Base-by-base conservation (phyloP, 2,797 vertebrate genomes). In the Etheostoma perlongum region DNA sequence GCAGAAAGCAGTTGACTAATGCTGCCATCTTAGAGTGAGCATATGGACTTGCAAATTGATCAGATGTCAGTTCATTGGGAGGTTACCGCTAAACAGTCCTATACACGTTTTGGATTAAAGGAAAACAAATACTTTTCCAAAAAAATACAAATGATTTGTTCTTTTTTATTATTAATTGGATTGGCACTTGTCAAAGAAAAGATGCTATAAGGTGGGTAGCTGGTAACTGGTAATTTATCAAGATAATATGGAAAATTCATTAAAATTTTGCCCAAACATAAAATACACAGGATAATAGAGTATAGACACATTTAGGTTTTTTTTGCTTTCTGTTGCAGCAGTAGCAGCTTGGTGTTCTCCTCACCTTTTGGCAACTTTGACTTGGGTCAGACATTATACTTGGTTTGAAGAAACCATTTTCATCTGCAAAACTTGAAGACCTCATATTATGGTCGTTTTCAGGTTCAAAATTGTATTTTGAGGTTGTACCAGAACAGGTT, bases 41-140 rank as follows among this genome's bases (percentile, higher is more conserved):
- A 52, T 57, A 57, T 64, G 27, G 68, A 70, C 47, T 71, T 51
- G 15, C 5, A 75, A 19, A 73, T 72, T 67, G 67, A 78, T 82
- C 57, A 52, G 11, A 55, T 67, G 72, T 53, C 52, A 72, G 21
- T 70, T 75, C 52, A 72, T 16, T 65, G 48, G 21, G 36, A 71
- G 65, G 49, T 72, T 59, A 57, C 3, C 0, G 14, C 36, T 40
- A 36, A 23, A 71, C 44, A 46, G 30, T 54, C 25, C 12, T 11
- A 53, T 27, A 44, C 14, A 23, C 61, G 4, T 21, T 12, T 10
- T 23, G 4, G 6, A 33, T 52, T 49, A 40, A 51, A 67, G 16
- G 46, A 42, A 27, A 30, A 30, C 27, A 42, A 5, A 47, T 19
- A 19, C 11, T 12, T 25, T 18, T 14, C 23, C 16, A 18, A 16